Base-by-base conservation (phyloP, 2,797 vertebrate genomes). In the Ispidina picta region DNA sequence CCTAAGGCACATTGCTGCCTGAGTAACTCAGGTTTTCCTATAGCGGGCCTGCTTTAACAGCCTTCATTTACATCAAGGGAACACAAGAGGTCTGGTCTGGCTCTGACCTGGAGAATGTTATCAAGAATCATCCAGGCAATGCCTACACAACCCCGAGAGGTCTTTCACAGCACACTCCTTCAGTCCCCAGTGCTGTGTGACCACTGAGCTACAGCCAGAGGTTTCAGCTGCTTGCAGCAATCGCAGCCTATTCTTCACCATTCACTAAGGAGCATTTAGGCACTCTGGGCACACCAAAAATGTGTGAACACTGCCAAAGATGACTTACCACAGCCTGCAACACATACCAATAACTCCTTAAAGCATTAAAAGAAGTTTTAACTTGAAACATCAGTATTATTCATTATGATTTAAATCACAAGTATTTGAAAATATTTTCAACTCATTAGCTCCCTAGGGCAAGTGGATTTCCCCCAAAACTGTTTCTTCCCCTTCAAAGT, bases 401-500 rank as follows among this genome's bases (percentile, higher is more conserved):
- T 89, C 84, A 87, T 83, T 90, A 78, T 58, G 56, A 92, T 88
- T 79, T 76, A 91, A 93, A 88, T 77, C 64, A 63, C 33, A 89
- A 76, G 25, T 71, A 86, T 71, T 94, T 92, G 10, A 46, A 85
- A 80, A 46, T 54, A 77, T 25, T 88, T 93, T 84, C 85, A 89
- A 66, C 55, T 75, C 64, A 55, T 54, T 29, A 74, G 22, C 89
- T 73, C 88, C 93, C 68, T 39, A 49, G 22, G 83, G 93, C 78
- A 85, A 90, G 66, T 75, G 90, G 92, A 90, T 93, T 95, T 95
- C 86, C 81, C 92, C 93, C 86, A 71, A 68, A 94, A 83, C 28
- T n/a, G 55, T 35, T 80, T 83, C 77, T 91, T 95, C 64, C 86
- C 64, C 64, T 94, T 92, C 69, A 69, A 65, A 44, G 62, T 65